Percentiles rank a stretch among this genome's conserved stretches.
These are phyloP conservation scores for Anadara kagoshimensis DNA, from an alignment of 1,140 invertebrate species.

Conservation along the genomic window DNA sequence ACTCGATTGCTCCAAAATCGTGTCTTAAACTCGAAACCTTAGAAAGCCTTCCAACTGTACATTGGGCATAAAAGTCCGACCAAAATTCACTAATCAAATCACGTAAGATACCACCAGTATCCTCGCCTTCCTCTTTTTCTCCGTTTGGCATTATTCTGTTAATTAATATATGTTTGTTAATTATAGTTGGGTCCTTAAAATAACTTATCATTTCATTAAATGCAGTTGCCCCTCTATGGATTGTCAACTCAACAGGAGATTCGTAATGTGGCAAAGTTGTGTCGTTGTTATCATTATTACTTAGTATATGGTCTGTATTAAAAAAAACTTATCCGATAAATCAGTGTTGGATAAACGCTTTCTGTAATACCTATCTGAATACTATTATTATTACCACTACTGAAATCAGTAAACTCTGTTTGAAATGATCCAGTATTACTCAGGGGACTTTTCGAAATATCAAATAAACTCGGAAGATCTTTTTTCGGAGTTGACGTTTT, in stretches of 20 bases:
- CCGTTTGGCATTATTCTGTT: conserved; percentile 22
- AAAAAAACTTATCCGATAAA: too few species aligned
- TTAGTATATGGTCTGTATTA: background rate
- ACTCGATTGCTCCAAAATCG: conserved; percentile 19
- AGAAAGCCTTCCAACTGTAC: conserved; percentile 15
- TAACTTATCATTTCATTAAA: conserved; percentile 14
- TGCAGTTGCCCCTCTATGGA: conserved; percentile 6
- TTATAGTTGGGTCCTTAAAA: conserved; percentile 15
- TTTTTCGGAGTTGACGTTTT: background rate
- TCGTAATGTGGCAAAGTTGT: background rate
- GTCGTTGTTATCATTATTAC: background rate
- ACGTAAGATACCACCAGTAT: conserved; percentile 22
- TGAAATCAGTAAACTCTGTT: too few species aligned
- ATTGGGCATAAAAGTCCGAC: conserved; percentile 12
- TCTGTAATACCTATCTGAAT: background rate
- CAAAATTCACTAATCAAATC: conserved; percentile 23
- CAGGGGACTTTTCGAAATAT: background rate
- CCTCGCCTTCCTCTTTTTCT: conserved; percentile 16
- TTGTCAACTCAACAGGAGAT: background rate
- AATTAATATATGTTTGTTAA: conserved; percentile 2
- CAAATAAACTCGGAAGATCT: background rate
- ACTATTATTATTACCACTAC: background rate
- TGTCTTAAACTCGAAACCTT: conserved; percentile 20
- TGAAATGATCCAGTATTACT: background rate
- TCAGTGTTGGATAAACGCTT: background rate